These are phyloP conservation scores for Drosophila flavopinicola DNA, from an alignment of 2,888 invertebrate species.

Conservation along the genomic window DNA sequence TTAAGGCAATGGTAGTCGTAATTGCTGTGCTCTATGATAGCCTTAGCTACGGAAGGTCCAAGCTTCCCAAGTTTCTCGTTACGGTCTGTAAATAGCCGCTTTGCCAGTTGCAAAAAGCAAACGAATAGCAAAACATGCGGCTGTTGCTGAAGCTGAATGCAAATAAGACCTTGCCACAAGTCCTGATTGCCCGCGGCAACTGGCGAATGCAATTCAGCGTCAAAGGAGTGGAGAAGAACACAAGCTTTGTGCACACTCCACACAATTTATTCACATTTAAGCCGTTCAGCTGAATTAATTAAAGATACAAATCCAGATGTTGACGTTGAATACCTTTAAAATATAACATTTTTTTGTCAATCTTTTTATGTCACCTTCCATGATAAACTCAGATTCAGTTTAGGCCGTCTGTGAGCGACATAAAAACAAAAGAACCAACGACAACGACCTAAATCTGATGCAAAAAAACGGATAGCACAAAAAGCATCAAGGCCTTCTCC, in stretches of 20 bases:
- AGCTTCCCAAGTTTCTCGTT: too few relatives aligned
- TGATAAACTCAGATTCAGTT: conserved; percentile 16
- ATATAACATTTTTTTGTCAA: conserved; percentile 4
- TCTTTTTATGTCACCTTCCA: conserved; percentile 35
- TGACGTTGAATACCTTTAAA: conserved; percentile 28
- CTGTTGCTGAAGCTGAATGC: conserved; percentile 20
- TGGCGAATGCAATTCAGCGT: background rate
- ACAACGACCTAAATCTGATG: conserved; percentile 49
- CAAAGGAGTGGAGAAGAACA: background rate
- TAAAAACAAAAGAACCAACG: conserved; percentile 43
- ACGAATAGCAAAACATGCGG: conserved; percentile 1
- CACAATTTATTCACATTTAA: conserved; percentile 4
- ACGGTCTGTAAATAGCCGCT: background rate
- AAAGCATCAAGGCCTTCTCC: background rate
- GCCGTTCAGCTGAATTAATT: conserved; percentile 22
- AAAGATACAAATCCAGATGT: conserved; percentile 9
- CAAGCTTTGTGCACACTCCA: background rate
- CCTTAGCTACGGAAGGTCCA: too few relatives aligned
- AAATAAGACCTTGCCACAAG: conserved; percentile 12
- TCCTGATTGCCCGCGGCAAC: background rate
- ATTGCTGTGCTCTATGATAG: too few relatives aligned
- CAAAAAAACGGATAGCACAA: conserved; percentile 1
- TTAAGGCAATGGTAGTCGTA: too few relatives aligned
- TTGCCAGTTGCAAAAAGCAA: background rate
- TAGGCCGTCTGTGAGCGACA: conserved; percentile 43